Percentiles rank a stretch among this genome's conserved stretches.
Evolutionary conservation across 2,113 vertebrate species (phyloP).

Genomic region (Aviceda subcristata): DNA sequence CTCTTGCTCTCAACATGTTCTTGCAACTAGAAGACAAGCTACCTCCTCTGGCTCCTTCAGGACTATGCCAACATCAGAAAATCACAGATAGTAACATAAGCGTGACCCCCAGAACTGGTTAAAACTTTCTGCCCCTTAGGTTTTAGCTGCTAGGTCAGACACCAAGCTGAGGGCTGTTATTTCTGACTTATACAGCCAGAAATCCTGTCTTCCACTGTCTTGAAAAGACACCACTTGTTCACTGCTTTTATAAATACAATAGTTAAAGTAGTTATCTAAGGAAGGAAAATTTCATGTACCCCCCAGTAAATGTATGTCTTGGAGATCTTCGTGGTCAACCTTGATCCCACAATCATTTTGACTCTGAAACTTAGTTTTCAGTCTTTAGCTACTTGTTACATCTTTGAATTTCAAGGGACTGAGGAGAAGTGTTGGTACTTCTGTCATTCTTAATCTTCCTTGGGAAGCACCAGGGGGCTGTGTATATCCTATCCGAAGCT

Average conservation of each 20-base stretch:
- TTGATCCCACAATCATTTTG: not conserved
- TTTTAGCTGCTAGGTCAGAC: not conserved
- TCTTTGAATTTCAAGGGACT: not conserved
- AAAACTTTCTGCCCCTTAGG: not conserved
- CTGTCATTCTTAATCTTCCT: not conserved
- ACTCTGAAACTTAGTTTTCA: not conserved
- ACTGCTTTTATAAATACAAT: not conserved
- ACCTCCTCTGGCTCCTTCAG: not conserved
- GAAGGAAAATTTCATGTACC: not conserved
- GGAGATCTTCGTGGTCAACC: not conserved
- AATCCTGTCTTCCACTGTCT: not conserved
- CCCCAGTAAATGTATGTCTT: not conserved
- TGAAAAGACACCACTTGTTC: not conserved
- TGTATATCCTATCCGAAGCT: not conserved
- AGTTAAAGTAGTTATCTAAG: not conserved
- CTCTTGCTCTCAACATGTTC: not conserved
- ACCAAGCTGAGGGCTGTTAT: not conserved
- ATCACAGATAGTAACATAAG: fast-evolving
- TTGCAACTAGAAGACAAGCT: not conserved
- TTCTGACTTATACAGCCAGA: not conserved
- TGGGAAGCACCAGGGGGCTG: fast-evolving
- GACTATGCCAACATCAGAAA: not conserved
- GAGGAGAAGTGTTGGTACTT: not conserved
- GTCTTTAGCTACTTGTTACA: not conserved
- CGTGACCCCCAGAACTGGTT: not conserved